Percentiles rank a stretch among this genome's conserved stretches.
Evolutionary conservation across 2,888 invertebrate species (phyloP).

Genomic region (Trissolcus brochymenae): DNA sequence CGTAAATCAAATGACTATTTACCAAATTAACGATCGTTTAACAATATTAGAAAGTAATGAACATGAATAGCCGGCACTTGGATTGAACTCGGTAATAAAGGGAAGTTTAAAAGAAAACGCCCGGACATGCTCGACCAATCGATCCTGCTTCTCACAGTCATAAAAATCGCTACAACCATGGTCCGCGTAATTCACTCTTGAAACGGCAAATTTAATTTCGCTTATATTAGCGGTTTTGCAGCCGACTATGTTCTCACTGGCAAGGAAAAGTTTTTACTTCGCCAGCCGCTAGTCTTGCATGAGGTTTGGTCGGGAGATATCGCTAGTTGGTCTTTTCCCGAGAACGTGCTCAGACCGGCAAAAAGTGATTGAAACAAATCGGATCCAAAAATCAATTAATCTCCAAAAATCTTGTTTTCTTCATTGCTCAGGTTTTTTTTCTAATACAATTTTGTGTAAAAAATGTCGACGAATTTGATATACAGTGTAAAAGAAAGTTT

Average conservation of each 20-base stretch:
- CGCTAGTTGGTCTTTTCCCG: slow-evolving; percentile 11
- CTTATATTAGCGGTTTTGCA: slow-evolving; percentile 23
- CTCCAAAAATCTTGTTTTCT: no score
- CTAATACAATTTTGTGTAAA: not conserved
- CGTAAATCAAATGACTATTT: slow-evolving; percentile 1
- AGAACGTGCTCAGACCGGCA: not conserved
- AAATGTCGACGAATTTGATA: not conserved
- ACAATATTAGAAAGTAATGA: slow-evolving; percentile 15
- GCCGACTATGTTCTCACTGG: slow-evolving; percentile 35
- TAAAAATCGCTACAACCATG: slow-evolving; percentile 41
- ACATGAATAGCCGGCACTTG: slow-evolving; percentile 16
- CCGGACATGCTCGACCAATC: slow-evolving; percentile 20
- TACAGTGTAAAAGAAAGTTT: no score
- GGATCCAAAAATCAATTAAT: not conserved
- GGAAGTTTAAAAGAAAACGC: slow-evolving; percentile 20
- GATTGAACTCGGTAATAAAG: slow-evolving; percentile 16
- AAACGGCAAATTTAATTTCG: slow-evolving; percentile 43
- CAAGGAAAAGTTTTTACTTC: slow-evolving; percentile 42
- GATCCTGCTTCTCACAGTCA: slow-evolving; percentile 18
- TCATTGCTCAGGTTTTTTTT: no score
- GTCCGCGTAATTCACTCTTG: slow-evolving; percentile 25
- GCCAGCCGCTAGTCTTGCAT: slow-evolving; percentile 49
- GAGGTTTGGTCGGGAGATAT: slow-evolving; percentile 41
- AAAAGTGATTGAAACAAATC: no score
- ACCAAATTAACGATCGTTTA: slow-evolving; percentile 4